These are phyloP conservation scores for Acrobasis consociella DNA, from an alignment of 2,888 invertebrate species.

Conservation along the genomic window DNA sequence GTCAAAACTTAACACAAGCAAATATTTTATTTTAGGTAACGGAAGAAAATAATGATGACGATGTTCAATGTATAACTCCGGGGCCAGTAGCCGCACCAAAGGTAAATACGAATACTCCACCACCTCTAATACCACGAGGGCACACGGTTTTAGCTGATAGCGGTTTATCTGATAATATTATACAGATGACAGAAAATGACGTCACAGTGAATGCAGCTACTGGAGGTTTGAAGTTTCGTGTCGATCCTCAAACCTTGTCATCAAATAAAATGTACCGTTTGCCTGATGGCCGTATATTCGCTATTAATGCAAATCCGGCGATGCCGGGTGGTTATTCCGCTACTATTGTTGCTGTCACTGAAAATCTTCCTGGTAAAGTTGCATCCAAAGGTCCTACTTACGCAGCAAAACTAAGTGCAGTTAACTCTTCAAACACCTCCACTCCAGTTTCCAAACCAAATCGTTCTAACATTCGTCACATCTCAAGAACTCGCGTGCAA, in stretches of 20 bases:
- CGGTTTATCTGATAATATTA: conserved; percentile 61
- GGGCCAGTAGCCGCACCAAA: conserved; percentile 57
- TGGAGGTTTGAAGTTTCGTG: conserved; percentile 76
- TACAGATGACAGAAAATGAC: conserved; percentile 79
- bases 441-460: conserved; percentile 34
- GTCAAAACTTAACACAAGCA: not conserved
- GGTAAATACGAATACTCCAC: conserved; percentile 38
- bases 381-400: conserved; percentile 60
- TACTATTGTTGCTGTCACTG: conserved; percentile 75
- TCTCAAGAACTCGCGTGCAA: conserved; percentile 33
- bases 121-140: conserved; percentile 46
- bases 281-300: conserved; percentile 77
- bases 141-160: conserved; percentile 43
- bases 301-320: conserved; percentile 73
- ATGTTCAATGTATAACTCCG: conserved; percentile 76
- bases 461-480: conserved; percentile 27
- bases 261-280: conserved; percentile 79
- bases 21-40: conserved; percentile 51
- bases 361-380: conserved; percentile 45
- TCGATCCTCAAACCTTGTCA: conserved; percentile 77
- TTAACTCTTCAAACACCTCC: conserved; percentile 37
- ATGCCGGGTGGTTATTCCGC: conserved; percentile 81
- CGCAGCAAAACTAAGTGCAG: conserved; percentile 67
- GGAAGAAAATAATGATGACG: conserved; percentile 73
- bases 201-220: conserved; percentile 75